A percentile compares a stretch with the other conserved stretches of the same genome.
phyloP scores from a whole-genome alignment of 53 echinoderm and acorn worm species.

The Patiria pectinifera region DNA sequence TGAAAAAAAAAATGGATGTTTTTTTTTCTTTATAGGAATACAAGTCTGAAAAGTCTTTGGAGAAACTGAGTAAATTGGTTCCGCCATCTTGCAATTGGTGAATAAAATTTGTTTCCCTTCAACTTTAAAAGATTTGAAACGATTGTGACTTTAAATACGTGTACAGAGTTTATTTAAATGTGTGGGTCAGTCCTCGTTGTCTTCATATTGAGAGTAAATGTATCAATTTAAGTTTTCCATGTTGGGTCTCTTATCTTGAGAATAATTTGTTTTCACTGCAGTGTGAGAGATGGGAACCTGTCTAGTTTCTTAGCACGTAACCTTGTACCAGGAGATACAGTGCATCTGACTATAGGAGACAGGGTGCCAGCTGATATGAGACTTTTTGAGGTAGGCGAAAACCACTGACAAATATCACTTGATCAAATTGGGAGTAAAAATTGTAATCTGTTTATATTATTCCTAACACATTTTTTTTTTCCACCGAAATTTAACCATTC shows the following conservation, averaged over 20 bases:
- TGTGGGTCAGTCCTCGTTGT: too few relatives aligned
- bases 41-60: conserved; percentile 94
- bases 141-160: background rate
- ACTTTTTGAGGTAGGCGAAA: conserved; percentile 79
- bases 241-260: background rate
- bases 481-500: background rate
- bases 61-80: conserved; percentile 87
- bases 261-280: conserved; percentile 43
- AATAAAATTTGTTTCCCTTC: too few relatives aligned
- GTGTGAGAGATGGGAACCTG: conserved; percentile 86
- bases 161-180: background rate
- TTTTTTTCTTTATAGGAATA: conserved; percentile 76
- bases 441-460: too few relatives aligned
- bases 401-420: background rate
- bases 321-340: conserved; percentile 90
- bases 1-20: background rate
- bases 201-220: too few relatives aligned
- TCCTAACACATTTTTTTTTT: too few relatives aligned
- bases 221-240: background rate
- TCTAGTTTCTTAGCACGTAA: conserved; percentile 82
- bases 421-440: too few relatives aligned
- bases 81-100: conserved; percentile 95
- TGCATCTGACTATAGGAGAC: conserved; percentile 86
- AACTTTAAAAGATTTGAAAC: background rate
- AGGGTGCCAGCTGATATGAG: conserved; percentile 96